Evolutionary conservation across 2,888 invertebrate genomes (phyloP), one percentile per base, ranked within the genome.

Genomic region (Pemphredon lugubris): DNA sequence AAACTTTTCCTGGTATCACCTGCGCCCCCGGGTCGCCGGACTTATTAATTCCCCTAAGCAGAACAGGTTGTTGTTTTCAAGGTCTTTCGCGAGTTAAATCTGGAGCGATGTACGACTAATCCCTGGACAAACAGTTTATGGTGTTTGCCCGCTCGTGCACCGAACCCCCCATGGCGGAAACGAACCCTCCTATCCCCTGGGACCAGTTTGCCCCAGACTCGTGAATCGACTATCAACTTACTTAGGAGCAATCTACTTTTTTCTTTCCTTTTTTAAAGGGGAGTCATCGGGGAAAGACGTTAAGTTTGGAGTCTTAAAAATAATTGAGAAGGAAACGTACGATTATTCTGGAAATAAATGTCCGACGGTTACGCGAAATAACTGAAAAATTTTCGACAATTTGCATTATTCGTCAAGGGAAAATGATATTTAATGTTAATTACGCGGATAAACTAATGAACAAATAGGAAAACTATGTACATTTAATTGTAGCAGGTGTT

Each of bases 211-310:
- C 77, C 78, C 81, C 66, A 64, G 61, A 80, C 81, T 78, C 85
- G 85, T 85, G 83, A 86, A 87, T 87, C 85, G 87, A 82, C 86
- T 84, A 88, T 87, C 86, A 87, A 88, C 87, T 88, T 88, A 86
- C 86, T 87, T 83, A 81, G 81, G 77, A 79, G 78, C 79, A 79
- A 81, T 82, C 79, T 75, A 80, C 77, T 83, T 85, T 85, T 82
- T 61, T 68, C 14, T 16, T 16, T 16, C 4, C 16, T 16, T 18
- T 18, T 18, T 18, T 16, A 7, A 18, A 14, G 6, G 16, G 5
- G 18, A 6, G n/a, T n/a, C n/a, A n/a, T n/a, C n/a, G n/a, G n/a
- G n/a, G n/a, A n/a, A n/a, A n/a, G n/a, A n/a, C n/a, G n/a, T n/a
- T n/a, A n/a, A n/a, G n/a, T n/a, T n/a, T n/a, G n/a, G n/a, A n/a